Evolutionary conservation across 2,113 vertebrate genomes (phyloP).

Genomic region (Brachirus orientalis): DNA sequence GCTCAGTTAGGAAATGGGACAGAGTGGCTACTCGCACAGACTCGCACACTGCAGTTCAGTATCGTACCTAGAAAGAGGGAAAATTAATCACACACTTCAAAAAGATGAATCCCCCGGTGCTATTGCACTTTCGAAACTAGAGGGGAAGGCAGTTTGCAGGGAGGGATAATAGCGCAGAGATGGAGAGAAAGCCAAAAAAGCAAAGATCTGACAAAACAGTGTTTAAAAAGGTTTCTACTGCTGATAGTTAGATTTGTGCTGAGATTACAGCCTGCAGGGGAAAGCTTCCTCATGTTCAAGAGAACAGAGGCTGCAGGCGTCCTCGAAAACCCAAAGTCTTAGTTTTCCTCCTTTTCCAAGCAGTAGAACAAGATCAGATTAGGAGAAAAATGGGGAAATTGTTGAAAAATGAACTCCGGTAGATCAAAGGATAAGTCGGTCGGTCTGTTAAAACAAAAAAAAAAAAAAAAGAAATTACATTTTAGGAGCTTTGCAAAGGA

Average conservation of each 20-base stretch:
- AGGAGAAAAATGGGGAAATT: background rate
- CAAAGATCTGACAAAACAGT: conserved; percentile 38
- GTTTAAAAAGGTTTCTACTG: conserved; percentile 53
- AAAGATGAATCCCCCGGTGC: conserved; percentile 66
- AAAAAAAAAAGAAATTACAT: conserved; percentile 33
- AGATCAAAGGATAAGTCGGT: conserved; percentile 58
- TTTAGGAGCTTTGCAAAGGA: conserved; percentile 40
- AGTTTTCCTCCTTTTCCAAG: conserved; percentile 32
- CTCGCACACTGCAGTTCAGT: conserved; percentile 57
- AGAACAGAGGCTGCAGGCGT: conserved; percentile 42
- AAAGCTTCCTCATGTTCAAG: conserved; percentile 42
- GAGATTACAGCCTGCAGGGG: conserved; percentile 66
- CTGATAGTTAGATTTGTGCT: conserved; percentile 62
- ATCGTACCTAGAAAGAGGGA: conserved; percentile 65
- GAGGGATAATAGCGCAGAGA: conserved; percentile 37
- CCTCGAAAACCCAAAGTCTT: conserved; percentile 56
- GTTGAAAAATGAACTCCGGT: conserved; percentile 26
- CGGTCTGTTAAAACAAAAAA: conserved; percentile 37
- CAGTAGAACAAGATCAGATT: conserved; percentile 61
- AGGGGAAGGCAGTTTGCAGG: conserved; percentile 23
- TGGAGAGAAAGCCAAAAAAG: conserved; percentile 26
- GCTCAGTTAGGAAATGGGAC: conserved; percentile 75
- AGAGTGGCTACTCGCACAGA: conserved; percentile 44
- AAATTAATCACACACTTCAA: conserved; percentile 79
- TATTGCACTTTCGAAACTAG: conserved; percentile 56